Evolutionary conservation across 2,888 invertebrate species (phyloP), one percentile per base, ranked within the genome.

Genomic region (Desoria tigrina): DNA sequence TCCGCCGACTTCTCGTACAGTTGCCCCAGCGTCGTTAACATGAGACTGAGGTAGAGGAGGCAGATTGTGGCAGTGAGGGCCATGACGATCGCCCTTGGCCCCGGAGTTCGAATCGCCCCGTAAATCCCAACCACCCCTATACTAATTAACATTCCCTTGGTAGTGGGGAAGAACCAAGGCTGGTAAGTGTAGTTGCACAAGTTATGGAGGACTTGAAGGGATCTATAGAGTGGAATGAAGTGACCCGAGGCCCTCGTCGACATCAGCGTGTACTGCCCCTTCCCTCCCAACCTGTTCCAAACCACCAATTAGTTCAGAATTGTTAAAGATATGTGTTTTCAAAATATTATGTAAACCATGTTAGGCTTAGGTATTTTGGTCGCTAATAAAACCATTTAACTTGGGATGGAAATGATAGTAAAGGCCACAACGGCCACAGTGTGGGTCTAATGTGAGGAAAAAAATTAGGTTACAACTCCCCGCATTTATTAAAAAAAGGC

Each of bases 21-120:
- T n/a, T 62, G 21, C 9, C 68, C 68, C 42, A 68, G 55, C n/a
- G 61, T 61, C 4, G 55, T 32, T 11, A 65, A 59, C 6, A 65
- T 27, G 14, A 61, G 32, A 21, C 32, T 42, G 39, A 65, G 23
- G 26, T 68, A 68, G 1, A 68, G 39, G 9, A 62, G 28, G 2
- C 53, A 16, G n/a, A 61, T 24, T 1, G 24, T 4, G 1, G 62
- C 58, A 27, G 51, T 49, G 2, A 58, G n/a, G 11, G 58, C 65
- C 68, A 68, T 68, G 1, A 68, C 42, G 1, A 59, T n/a, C 6
- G 58, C 39, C 7, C 65, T 42, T 11, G 64, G 64, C 7, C 64
- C 64, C n/a, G 16, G 9, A 11, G 64, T 6, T 27, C 27, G 42
- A 9, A 68, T 61, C 3, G 65, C 61, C n/a, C 68, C 68, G 27